Percentiles rank a stretch among this genome's conserved stretches.
These are phyloP conservation scores for Acrocephalus scirpaceus DNA, from an alignment of 2,797 vertebrate species.

Conservation along the genomic window DNA sequence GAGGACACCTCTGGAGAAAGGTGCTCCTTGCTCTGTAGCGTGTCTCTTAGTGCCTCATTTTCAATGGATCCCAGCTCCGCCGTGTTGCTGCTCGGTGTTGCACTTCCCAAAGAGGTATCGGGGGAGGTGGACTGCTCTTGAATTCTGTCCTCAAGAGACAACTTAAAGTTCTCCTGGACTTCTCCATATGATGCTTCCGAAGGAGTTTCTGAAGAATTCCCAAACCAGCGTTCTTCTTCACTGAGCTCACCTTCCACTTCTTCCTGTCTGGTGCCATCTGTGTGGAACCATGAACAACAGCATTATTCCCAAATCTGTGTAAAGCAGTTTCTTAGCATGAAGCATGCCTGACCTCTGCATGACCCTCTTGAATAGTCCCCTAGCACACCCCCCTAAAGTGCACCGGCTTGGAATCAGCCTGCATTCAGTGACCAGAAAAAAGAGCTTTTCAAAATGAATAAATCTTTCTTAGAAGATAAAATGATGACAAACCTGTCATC, in stretches of 20 bases:
- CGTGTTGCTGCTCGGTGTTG: conserved; percentile 89
- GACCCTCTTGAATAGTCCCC: background rate
- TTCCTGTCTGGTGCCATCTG: conserved; percentile 94
- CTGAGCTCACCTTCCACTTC: conserved; percentile 87
- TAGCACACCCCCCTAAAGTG: background rate
- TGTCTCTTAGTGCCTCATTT: conserved; percentile 78
- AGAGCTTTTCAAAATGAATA: background rate
- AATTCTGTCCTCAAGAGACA: conserved; percentile 80
- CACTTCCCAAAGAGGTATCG: conserved; percentile 90
- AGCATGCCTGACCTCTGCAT: background rate
- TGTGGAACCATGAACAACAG: conserved; percentile 54
- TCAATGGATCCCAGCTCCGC: conserved; percentile 89
- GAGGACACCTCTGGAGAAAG: conserved; percentile 92
- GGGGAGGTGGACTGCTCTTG: conserved; percentile 88
- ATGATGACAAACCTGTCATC: background rate
- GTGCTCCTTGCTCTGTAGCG: conserved; percentile 86
- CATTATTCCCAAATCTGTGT: conserved; percentile 57
- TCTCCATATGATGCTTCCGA: conserved; percentile 95
- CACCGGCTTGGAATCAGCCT: background rate
- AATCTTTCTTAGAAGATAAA: background rate
- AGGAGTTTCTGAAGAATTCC: conserved; percentile 86
- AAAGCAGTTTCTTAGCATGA: background rate
- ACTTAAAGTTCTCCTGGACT: conserved; percentile 87
- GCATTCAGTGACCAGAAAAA: background rate
- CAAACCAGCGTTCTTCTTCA: conserved; percentile 96